Base-by-base conservation (phyloP, 2,888 invertebrate genomes). In the Omphaloscelis lunosa region DNA sequence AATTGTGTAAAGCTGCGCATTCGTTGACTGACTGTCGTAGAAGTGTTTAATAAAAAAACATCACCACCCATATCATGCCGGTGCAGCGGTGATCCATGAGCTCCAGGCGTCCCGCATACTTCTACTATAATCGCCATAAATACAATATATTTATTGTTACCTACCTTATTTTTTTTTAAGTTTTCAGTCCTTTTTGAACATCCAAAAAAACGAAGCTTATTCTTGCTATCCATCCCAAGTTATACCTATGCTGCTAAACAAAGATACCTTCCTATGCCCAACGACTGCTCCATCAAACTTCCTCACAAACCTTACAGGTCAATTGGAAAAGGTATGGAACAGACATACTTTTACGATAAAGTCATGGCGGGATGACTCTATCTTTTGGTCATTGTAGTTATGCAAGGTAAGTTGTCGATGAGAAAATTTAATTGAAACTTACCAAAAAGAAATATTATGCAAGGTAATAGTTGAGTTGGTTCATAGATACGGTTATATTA, bases 1-100 rank as follows among this genome's bases (percentile, higher is more conserved):
- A 77, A 86, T 85, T 77, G 80, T 70, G n/a, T 84, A 88, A 88
- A 83, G 88, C 75, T 34, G 74, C 56, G 29, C 70, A 86, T 75
- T 74, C 84, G 70, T 61, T 7, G 48, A 2, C 34, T 53, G 53
- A 58, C 5, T 67, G 20, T 65, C 68, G 58, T 61, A 34, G 34
- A 48, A 17, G 6, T 41, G 1, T 29, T 45, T 20, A 23, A 20
- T 68, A 34, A n/a, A 39, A 41, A 56, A 15, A 45, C 63, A 45
- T 5, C 15, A 62, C 2, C 45, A n/a, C n/a, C 29, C 11, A 17
- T 20, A 63, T 7, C 29, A n/a, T 29, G 11, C 34, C 34, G 34
- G 34, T 34, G 34, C 34, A 34, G 17, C 7, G 61, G 11, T 11
- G 29, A 20, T 20, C 27, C 59, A 1, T 17, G 27, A 7, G 23